Evolutionary conservation across 2,888 invertebrate species (phyloP), one percentile per base, ranked within the genome.

Genomic region (Aspidiotus rigidus): DNA sequence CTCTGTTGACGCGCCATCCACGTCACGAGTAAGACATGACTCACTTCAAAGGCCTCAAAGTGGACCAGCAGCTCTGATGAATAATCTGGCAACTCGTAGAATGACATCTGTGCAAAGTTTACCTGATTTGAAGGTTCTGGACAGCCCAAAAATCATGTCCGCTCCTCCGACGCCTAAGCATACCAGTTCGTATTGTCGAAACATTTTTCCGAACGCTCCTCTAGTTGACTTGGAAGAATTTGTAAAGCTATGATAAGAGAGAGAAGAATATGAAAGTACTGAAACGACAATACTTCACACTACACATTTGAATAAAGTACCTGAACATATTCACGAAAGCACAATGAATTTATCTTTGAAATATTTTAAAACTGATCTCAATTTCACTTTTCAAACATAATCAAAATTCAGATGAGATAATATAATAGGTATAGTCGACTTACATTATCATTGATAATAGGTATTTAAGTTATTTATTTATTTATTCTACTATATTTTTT

Each of bases 11-110:
- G 15, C 39, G 28, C 60, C 67, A 9, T 67, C 67, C 9, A 67
- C 67, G 11, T 67, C 67, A 10, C 56, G 44, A 60, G 9, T 16
- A 9, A 41, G 60, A 60, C 15, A 44, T 7, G 67, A 59, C 44
- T 59, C 60, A 9, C 41, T 67, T 8, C 41, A 53, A 59, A 67
- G 83, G 53, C 80, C 80, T 56, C 76, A 78, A 53, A 79, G 79
- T 57, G 69, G 69, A 15, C 69, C 69, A 39, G 62, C 69, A n/a
- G 56, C 62, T 39, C 56, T 69, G 10, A 44, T 69, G 62, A 62
- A 16, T 39, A 55, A 54, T n/a, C 40, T 49, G 57, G 57, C 57
- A 17, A 56, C 69, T 7, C 53, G 61, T 40, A 62, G 69, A 7
- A 62, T 49, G 28, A 42, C 62, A 55, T 69, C 69, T 11, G 62